Evolutionary conservation across 2,113 vertebrate genomes (phyloP).

Genomic region (Poeciliopsis occidentalis): DNA sequence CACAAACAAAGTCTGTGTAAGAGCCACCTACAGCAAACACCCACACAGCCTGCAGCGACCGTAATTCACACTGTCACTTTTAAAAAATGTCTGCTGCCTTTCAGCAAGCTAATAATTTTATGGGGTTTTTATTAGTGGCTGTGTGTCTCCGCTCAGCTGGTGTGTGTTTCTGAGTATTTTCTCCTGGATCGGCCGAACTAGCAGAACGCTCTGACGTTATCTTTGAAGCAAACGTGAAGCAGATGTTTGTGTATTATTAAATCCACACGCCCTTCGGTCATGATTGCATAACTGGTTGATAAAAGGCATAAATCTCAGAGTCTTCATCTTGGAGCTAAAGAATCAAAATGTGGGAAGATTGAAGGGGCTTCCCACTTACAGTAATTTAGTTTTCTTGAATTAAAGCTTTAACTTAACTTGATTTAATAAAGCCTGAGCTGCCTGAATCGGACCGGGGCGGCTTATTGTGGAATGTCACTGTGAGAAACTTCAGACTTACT

Average conservation of each 20-base stretch:
- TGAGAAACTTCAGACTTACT: slow-evolving; percentile 74
- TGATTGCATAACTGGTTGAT: slow-evolving; percentile 54
- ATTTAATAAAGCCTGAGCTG: neutral
- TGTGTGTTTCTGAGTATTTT: slow-evolving; percentile 12
- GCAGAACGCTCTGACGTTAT: slow-evolving; percentile 2
- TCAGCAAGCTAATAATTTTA: neutral
- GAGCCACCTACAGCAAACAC: slow-evolving; percentile 64
- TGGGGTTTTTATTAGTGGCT: slow-evolving; percentile 6
- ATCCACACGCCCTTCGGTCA: slow-evolving; percentile 35
- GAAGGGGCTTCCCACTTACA: neutral
- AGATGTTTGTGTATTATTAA: slow-evolving; percentile 55
- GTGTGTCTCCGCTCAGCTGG: slow-evolving; percentile 3
- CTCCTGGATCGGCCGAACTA: slow-evolving; percentile 9
- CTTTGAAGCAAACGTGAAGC: slow-evolving; percentile 65
- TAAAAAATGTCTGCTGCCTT: neutral
- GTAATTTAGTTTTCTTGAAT: neutral
- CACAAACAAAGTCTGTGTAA: slow-evolving; percentile 54
- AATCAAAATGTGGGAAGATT: neutral
- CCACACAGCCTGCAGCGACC: slow-evolving; percentile 25
- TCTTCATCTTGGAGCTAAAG: slow-evolving; percentile 2
- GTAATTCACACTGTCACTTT: slow-evolving; percentile 15
- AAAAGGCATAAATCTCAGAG: slow-evolving; percentile 43
- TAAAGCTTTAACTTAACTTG: slow-evolving; percentile 3
- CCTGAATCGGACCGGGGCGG: neutral
- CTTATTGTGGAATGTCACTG: slow-evolving; percentile 11